Conservation (phyloP, 2,888 invertebrate species). For the Lacanobia wlatinum region DNA sequence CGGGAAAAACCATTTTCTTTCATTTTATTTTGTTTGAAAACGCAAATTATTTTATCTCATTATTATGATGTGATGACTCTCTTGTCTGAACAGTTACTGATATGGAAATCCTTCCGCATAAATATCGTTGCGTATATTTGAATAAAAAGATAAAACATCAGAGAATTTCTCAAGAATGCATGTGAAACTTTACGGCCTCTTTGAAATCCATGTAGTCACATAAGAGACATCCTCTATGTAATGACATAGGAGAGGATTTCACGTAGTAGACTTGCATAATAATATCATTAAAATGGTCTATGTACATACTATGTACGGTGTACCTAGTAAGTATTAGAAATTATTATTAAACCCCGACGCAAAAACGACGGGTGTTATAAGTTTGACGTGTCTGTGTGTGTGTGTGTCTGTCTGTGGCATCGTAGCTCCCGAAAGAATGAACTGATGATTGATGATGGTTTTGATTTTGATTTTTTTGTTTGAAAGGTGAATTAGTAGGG, state of each 20-base stretch:
- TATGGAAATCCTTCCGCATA: conserved; percentile 56
- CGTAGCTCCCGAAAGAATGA: no score
- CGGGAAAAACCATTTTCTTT: conserved; percentile 45
- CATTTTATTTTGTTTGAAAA: conserved; percentile 12
- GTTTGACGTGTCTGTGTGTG: no score
- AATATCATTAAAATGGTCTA: not conserved
- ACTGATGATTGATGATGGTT: no score
- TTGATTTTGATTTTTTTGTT: no score
- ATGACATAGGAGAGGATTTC: conserved; percentile 4
- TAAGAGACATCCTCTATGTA: no score
- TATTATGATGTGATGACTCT: conserved; percentile 50
- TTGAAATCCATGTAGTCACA: no score
- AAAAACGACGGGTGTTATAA: no score
- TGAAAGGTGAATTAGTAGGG: no score
- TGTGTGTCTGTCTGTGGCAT: no score
- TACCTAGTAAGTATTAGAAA: no score
- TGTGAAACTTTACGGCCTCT: conserved; percentile 23
- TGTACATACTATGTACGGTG: no score
- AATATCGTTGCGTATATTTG: conserved; percentile 54
- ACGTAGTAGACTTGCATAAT: not conserved
- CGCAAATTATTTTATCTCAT: conserved; percentile 31
- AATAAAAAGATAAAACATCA: conserved; percentile 59
- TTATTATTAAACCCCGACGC: no score
- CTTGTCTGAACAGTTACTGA: conserved; percentile 55
- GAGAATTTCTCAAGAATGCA: conserved; percentile 40